Conservation (phyloP, 2,797 vertebrate species). For the Ficedula albicollis region DNA sequence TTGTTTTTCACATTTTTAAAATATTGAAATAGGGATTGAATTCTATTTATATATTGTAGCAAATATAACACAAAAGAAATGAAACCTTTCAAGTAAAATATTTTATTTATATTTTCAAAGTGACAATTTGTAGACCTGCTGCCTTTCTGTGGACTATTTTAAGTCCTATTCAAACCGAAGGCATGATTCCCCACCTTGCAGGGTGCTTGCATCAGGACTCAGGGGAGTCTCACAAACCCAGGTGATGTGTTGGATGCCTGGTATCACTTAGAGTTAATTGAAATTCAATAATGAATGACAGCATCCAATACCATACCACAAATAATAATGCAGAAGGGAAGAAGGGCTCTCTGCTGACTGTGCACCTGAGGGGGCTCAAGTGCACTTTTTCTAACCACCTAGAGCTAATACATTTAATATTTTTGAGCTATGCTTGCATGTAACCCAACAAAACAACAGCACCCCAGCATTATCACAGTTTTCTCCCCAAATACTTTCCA, state of each 20-base stretch:
- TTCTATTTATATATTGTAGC: not conserved
- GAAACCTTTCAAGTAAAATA: not conserved
- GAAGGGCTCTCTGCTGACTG: not conserved
- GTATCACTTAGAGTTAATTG: not conserved
- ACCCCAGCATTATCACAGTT: not conserved
- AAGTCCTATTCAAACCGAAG: not conserved
- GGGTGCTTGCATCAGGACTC: not conserved
- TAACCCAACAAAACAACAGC: not conserved
- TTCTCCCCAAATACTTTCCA: not conserved
- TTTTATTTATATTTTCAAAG: not conserved
- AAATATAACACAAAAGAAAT: not conserved
- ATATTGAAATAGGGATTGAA: not conserved
- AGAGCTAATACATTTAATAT: not conserved
- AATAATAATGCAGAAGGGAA: not conserved
- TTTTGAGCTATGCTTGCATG: not conserved
- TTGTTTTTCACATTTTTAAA: not conserved
- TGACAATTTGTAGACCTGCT: not conserved
- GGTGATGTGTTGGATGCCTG: fast-evolving
- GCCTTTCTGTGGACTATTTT: not conserved
- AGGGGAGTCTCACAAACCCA: not conserved
- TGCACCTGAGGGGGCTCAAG: not conserved
- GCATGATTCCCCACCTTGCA: not conserved
- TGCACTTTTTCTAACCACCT: not conserved
- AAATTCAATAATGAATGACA: not conserved
- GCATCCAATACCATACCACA: not conserved